Base-by-base conservation (phyloP, 2,888 invertebrate genomes). In the Salticus scenicus region DNA sequence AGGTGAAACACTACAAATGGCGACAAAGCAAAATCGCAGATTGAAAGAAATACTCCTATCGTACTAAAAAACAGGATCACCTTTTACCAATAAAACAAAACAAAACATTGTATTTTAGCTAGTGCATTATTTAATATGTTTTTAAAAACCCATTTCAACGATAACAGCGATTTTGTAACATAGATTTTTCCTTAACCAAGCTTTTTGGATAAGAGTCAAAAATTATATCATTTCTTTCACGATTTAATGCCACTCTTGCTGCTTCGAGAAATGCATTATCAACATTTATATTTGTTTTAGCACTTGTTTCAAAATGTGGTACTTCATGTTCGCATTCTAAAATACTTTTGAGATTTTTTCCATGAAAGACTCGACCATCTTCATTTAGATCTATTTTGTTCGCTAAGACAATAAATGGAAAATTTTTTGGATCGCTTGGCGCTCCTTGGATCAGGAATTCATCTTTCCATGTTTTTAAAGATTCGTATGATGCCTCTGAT, bases 321-420 rank as follows among this genome's bases (percentile, higher is more conserved):
- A 84, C 84, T 27, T 57, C 72, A 31, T 78, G 74, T 37, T 84
- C 84, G 24, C 84, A 73, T 1, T 51, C 17, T 28, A 74, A 28
- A 1, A 78, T 37, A n/a, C 72, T 37, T 57, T 83, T 76, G 20
- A 83, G 37, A 14, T 66, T 12, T 24, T 57, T 42, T 24, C 51
- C 42, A 20, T 47, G 72, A n/a, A 24, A 28, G 1, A 77, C 31
- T 12, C 27, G 27, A 33, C 57, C 77, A 28, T 64, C 77, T n/a
- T n/a, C n/a, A n/a, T n/a, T n/a, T 10, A 84, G 28, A 24, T 84
- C 84, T 0, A 79, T 70, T 70, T 84, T 84, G 47, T 84, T 78
- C 14, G 78, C 84, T 5, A 84, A 10, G 12, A 84, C 84, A 0
- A 78, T 78, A 64, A 84, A 78, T 1, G 84, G 84, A 47, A 78